Base-by-base conservation (phyloP, 2,888 invertebrate species). In the Blera fallax region DNA sequence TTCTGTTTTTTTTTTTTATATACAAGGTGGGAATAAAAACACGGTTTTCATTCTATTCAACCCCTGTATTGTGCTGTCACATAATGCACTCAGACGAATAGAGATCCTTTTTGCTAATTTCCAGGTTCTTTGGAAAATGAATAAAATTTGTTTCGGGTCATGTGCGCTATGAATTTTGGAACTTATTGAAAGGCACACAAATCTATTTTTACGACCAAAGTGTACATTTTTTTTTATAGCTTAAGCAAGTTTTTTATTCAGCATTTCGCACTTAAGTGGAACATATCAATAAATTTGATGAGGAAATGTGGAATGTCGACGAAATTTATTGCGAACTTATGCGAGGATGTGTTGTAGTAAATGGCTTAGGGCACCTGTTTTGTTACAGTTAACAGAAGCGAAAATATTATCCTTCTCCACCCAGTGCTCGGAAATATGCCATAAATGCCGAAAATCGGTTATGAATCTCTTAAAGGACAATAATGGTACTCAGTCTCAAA, bases 1-100 rank as follows among this genome's bases (percentile, higher is more conserved):
- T 32, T 11, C 18, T 56, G 34, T 18, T n/a, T 34, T 34, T n/a
- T 21, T 18, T n/a, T 27, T 50, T 60, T n/a, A n/a, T n/a, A n/a
- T n/a, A 50, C 37, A 77, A 84, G 74, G 84, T 84, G 84, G 84
- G 65, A 80, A 84, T 69, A 52, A 64, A 74, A 80, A 80, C 84
- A 84, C 74, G 64, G 50, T 43, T 70, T 50, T 37, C 8, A 32
- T 56, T 65, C 6, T 37, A 50, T 58, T 67, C 62, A 79, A 74
- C 69, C 80, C 74, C 45, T 80, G 52, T 65, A 52, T 58, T 74
- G 56, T 79, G 65, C 16, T 18, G 18, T 62, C 50, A 73, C 34
- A 72, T 72, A 58, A 73, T 64, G 67, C 77, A 78, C 67, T 78
- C 73, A 54, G 11, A 69, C 54, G 62, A 78, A 67, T 60, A 37